Evolutionary conservation across 2,797 vertebrate genomes (phyloP).

Genomic region (Bradypodion pumilum): DNA sequence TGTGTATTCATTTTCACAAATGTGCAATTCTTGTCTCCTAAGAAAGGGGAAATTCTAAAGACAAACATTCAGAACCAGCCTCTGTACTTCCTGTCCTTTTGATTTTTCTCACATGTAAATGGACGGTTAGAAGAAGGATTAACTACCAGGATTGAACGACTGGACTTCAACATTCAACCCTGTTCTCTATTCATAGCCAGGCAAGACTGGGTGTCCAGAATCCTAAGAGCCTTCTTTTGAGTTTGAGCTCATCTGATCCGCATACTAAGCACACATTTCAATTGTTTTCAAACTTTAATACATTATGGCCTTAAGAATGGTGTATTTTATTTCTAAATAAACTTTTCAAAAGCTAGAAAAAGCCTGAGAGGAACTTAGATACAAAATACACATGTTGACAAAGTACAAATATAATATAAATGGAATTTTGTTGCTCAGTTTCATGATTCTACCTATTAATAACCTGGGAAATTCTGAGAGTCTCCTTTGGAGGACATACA

Average conservation of each 20-base stretch:
- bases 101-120: conserved; percentile 84
- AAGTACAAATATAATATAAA: conserved; percentile 36
- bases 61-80: conserved; percentile 73
- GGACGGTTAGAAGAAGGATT: conserved; percentile 79
- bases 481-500: neutral
- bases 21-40: conserved; percentile 58
- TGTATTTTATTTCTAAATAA: conserved; percentile 66
- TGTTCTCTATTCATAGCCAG: conserved; percentile 65
- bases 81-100: conserved; percentile 82
- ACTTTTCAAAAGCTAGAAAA: conserved; percentile 71
- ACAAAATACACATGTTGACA: conserved; percentile 50
- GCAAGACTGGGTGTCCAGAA: conserved; percentile 75
- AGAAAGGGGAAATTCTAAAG: conserved; percentile 68
- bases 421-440: conserved; percentile 28
- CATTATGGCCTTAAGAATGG: conserved; percentile 72
- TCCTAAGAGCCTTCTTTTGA: conserved; percentile 79
- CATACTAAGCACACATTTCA: conserved; percentile 77
- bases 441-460: neutral
- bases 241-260: conserved; percentile 64
- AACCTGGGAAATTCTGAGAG: neutral
- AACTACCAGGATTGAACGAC: conserved; percentile 72
- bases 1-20: conserved; percentile 34
- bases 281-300: conserved; percentile 76
- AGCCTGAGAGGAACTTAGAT: conserved; percentile 62
- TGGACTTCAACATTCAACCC: conserved; percentile 75